Evolutionary conservation across 2,797 vertebrate species (phyloP), one percentile per base, ranked within the genome.

Genomic region (Mormyrops attenuatus): DNA sequence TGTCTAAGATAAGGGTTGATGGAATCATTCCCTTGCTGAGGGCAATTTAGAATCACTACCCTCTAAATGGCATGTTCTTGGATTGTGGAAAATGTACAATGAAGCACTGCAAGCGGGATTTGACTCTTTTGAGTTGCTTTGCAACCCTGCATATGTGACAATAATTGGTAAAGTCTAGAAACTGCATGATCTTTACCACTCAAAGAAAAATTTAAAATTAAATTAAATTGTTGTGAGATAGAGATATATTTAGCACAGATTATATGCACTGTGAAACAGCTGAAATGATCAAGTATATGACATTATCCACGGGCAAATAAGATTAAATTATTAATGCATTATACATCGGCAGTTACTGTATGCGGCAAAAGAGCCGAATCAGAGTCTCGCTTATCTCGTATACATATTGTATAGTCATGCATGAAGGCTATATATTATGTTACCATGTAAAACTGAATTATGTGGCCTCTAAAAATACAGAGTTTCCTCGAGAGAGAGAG

Each of bases 371-470:
- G 41, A 77, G 17, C 5, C 0, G 73, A 80, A 80, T 47, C 77
- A n/a, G 41, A 47, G 22, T 47, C 84, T 85, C 1, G n/a, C 44
- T 50, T 85, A 85, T 50, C 26, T 50, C 53, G 84, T 26, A 53
- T 30, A 85, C 84, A 85, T 52, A 85, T 26, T 52, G 26, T 30
- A 85, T 85, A 85, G 44, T 26, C 26, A 85, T 52, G 49, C 49
- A 85, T 85, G 47, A 53, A 85, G 47, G 49, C 22, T 34, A 53
- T 63, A 20, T 34, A 87, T 87, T 41, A 34, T 13, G 34, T 60
- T 44, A 57, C 63, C 69, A 55, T 38, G 52, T 57, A 41, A 77
- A 87, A 87, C 47, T 77, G 11, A 87, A 89, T 89, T 50, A 87
- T 77, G 49, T 50, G 20, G 63, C 47, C 84, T 87, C 15, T 41